Evolutionary conservation across 2,113 vertebrate genomes (phyloP).

Genomic region (Notechis scutatus): DNA sequence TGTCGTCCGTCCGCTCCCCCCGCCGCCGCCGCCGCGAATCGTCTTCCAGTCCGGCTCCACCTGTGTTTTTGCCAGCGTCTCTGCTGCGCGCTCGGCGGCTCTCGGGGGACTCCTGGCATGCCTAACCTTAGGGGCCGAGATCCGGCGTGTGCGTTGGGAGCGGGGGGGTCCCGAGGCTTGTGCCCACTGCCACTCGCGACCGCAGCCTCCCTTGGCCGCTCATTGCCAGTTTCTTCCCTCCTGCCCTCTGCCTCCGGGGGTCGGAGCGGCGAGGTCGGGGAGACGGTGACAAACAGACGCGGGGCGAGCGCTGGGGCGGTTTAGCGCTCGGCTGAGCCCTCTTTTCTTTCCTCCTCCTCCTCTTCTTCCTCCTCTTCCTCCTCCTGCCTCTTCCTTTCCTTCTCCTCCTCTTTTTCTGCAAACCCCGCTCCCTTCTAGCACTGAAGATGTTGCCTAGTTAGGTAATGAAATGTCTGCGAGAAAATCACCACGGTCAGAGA

Average conservation of each 20-base stretch:
- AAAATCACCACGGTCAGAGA: no score
- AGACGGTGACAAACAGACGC: not conserved
- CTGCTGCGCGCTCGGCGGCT: not conserved
- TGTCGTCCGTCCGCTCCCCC: no score
- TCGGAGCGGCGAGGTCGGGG: not conserved
- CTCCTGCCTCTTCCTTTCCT: not conserved
- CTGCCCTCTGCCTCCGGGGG: not conserved
- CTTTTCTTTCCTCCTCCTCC: not conserved
- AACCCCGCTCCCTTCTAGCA: no score
- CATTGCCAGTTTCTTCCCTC: not conserved
- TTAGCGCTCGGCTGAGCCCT: not conserved
- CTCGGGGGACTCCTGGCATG: slow-evolving; percentile 5
- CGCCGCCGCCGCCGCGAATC: not conserved
- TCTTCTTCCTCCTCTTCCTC: not conserved
- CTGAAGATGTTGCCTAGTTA: no score
- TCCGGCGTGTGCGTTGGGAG: no score
- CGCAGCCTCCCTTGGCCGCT: not conserved
- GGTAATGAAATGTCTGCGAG: no score
- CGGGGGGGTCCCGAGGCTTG: no score
- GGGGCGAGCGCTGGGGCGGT: not conserved
- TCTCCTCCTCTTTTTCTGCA: not conserved
- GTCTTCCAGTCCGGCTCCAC: not conserved
- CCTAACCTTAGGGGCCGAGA: not conserved
- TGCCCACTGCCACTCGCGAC: not conserved
- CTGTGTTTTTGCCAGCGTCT: not conserved